A percentile compares a stretch with the other conserved stretches of the same genome.
These are phyloP conservation scores for Morbakka virulenta DNA, from an alignment of 30 jellyfish, hydroid and myxozoan genomes.

Conservation along the genomic window DNA sequence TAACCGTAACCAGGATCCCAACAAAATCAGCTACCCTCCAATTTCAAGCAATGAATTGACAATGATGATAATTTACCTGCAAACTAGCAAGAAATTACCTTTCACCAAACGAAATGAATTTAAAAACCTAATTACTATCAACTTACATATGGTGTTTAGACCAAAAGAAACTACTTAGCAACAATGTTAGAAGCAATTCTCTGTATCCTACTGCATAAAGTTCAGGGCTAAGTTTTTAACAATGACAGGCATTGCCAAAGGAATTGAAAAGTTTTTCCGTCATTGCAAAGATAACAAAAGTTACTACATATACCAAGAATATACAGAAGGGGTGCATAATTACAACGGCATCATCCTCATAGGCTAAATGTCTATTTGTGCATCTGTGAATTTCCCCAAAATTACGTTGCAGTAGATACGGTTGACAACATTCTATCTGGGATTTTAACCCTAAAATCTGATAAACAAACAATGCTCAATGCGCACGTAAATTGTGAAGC, in stretches of 20 bases:
- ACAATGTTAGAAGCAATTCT: not conserved
- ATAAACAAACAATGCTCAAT: not conserved
- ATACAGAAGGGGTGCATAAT: constrained; percentile 44
- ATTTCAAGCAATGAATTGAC: not conserved
- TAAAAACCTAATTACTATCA: not conserved
- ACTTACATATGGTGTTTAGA: not conserved
- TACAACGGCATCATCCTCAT: constrained; percentile 41
- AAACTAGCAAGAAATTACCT: too few relatives aligned
- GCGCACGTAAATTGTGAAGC: not conserved
- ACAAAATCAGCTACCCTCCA: not conserved
- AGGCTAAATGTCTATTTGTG: constrained; percentile 25
- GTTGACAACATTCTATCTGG: not conserved
- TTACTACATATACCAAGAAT: constrained; percentile 56
- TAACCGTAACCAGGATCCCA: too few relatives aligned
- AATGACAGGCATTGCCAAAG: constrained; percentile 6
- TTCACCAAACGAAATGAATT: not conserved
- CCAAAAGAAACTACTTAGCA: not conserved
- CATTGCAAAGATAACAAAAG: constrained; percentile 27
- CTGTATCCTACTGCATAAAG: constrained; percentile 7
- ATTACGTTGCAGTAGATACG: constrained; percentile 34
- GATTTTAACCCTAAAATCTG: not conserved
- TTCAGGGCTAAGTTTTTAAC: constrained; percentile 4
- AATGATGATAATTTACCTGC: not conserved
- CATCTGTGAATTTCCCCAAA: constrained; percentile 6
- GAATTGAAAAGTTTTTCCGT: constrained; percentile 9